These are phyloP conservation scores for Teinopalpus imperialis DNA, from an alignment of 2,888 invertebrate species.

Conservation along the genomic window DNA sequence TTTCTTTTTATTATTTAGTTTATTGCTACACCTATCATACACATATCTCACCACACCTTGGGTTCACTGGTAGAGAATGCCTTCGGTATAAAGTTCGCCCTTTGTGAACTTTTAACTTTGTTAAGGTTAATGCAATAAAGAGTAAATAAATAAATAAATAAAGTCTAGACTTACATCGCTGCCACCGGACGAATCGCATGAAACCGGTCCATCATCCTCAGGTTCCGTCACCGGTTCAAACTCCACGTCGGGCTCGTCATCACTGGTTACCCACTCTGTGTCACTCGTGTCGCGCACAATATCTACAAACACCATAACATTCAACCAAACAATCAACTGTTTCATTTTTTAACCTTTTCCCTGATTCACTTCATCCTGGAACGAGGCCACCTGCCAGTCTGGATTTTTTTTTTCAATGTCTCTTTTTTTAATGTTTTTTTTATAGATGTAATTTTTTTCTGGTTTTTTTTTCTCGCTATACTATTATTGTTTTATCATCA, in stretches of 20 bases:
- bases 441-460: slow-evolving; percentile 27
- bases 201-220: slow-evolving; percentile 61
- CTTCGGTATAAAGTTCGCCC: no score
- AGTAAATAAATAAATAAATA: no score
- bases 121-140: no score
- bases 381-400: background rate
- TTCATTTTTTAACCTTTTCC: slow-evolving; percentile 7
- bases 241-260: slow-evolving; percentile 51
- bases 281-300: slow-evolving; percentile 79
- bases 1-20: no score
- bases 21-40: no score
- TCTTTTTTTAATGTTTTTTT: slow-evolving; percentile 29
- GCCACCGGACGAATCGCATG: slow-evolving; percentile 72
- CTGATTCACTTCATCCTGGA: background rate
- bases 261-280: slow-evolving; percentile 54
- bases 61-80: no score
- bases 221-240: slow-evolving; percentile 79
- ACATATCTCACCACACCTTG: no score
- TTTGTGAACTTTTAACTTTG: no score
- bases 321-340: slow-evolving; percentile 28
- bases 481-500: slow-evolving; percentile 18
- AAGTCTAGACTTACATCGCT: slow-evolving; percentile 78
- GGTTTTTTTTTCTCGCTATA: slow-evolving; percentile 24
- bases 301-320: slow-evolving; percentile 67
- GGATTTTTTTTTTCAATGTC: slow-evolving; percentile 28